Percentiles rank a stretch among this genome's conserved stretches.
phyloP scores from a whole-genome alignment of 2,888 invertebrate genomes.

The Sturmia bella region DNA sequence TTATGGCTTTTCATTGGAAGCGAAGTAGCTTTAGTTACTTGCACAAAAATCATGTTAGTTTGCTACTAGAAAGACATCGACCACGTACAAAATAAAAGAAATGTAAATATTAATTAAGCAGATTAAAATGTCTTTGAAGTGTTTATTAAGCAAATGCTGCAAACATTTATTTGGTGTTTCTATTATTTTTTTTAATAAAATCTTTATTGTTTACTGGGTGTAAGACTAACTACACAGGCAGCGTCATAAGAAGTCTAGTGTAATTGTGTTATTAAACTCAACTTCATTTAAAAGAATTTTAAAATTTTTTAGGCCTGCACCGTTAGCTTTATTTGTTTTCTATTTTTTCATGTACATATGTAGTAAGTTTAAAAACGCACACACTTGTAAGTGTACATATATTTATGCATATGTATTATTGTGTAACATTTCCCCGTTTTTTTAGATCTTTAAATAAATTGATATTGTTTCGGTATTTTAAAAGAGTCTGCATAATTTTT shows the following conservation, averaged over 20 bases:
- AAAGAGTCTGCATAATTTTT: slow-evolving; percentile 21
- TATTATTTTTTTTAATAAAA: background rate
- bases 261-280: slow-evolving; percentile 45
- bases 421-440: no score
- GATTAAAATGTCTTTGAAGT: no score
- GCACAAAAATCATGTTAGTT: no score
- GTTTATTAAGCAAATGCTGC: no score
- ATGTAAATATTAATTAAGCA: no score
- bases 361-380: background rate
- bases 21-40: no score
- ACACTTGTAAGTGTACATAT: slow-evolving; percentile 8
- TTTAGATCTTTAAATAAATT: background rate
- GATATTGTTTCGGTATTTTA: slow-evolving; percentile 35
- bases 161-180: background rate
- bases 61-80: no score
- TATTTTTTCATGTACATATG: slow-evolving; percentile 19
- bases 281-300: slow-evolving; percentile 48
- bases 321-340: slow-evolving; percentile 23
- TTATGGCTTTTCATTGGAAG: no score
- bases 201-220: background rate
- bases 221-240: slow-evolving; percentile 7
- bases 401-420: background rate
- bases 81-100: no score
- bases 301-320: slow-evolving; percentile 44
- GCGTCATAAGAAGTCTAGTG: background rate